phyloP scores from a whole-genome alignment of 2,797 vertebrate genomes.

The Aeoliscus strigatus region DNA sequence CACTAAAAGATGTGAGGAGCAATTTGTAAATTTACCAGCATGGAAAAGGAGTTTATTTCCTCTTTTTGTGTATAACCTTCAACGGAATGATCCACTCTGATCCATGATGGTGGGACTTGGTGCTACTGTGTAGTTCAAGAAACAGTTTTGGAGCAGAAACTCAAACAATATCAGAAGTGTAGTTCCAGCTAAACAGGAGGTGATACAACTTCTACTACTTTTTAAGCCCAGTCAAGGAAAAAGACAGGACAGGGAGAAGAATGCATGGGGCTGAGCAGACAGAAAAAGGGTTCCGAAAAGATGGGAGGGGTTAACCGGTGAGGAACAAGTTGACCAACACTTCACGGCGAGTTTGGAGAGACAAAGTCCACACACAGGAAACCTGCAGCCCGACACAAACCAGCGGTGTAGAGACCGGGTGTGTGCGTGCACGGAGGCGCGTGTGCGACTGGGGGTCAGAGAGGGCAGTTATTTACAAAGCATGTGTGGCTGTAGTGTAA shows the following conservation, averaged over 20 bases:
- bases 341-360: slow-evolving; percentile 46
- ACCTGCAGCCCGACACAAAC: slow-evolving; percentile 32
- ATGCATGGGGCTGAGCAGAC: not conserved
- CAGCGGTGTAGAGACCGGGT: slow-evolving; percentile 14
- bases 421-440: slow-evolving; percentile 10
- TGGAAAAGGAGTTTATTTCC: slow-evolving; percentile 28
- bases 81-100: slow-evolving; percentile 9
- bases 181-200: not conserved
- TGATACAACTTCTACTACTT: too few relatives aligned
- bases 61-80: slow-evolving; percentile 10
- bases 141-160: not conserved
- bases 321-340: slow-evolving; percentile 46
- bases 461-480: slow-evolving; percentile 60
- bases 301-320: slow-evolving; percentile 46
- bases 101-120: not conserved
- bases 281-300: slow-evolving; percentile 4
- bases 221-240: not conserved
- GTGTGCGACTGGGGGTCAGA: slow-evolving; percentile 35
- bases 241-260: not conserved
- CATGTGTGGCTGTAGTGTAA: slow-evolving; percentile 63
- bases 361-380: slow-evolving; percentile 35
- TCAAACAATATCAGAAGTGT: not conserved
- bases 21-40: slow-evolving; percentile 60
- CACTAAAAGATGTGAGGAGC: slow-evolving; percentile 57
- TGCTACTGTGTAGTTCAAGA: not conserved